Evolutionary conservation across 2,888 invertebrate species (phyloP), one percentile per base, ranked within the genome.

Genomic region (Tolmerus cingulatus): DNA sequence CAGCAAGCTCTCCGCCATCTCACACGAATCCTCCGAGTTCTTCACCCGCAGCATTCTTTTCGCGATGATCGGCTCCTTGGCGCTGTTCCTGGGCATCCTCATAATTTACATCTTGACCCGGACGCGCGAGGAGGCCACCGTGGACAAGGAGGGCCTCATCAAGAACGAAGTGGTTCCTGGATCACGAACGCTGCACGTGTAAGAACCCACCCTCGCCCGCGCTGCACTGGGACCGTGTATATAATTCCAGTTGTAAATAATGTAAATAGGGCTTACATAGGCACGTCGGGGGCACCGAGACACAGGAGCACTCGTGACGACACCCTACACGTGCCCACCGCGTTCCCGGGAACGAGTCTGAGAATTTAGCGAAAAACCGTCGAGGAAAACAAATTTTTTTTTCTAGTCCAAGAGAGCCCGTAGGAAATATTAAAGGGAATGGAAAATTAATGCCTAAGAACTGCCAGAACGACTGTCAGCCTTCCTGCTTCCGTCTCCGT

Each of bases 21-120:
- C 87, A 87, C 86, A 87, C 87, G 87, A 30, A 9, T 66, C 89
- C 16, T 30, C 88, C 2, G 90, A 89, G 84, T 87, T 89, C 79
- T 86, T 88, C 2, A 89, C 89, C 5, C 89, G 90, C 57, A 89
- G 89, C 43, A 88, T 90, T 86, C 87, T 90, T 3, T 89, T 90
- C 37, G 90, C 90, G 37, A 87, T 88, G 7, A 87, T 90, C 3
- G 90, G 90, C 16, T 90, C 90, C 5, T 84, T 89, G 30, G 88
- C 90, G 12, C 87, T 91, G 43, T 90, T 91, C 87, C 78, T 90
- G 57, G 90, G 89, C 19, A 40, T 90, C 82, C 87, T 90, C 78
- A 87, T 89, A 23, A 85, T 89, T n/a, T 90, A 89, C 85, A 86
- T 89, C 37, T 86, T 90, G 14, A 89, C 89, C 81, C 88, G 90